These are phyloP conservation scores for Patella caerulea DNA, from an alignment of 2,888 invertebrate genomes.

Conservation along the genomic window DNA sequence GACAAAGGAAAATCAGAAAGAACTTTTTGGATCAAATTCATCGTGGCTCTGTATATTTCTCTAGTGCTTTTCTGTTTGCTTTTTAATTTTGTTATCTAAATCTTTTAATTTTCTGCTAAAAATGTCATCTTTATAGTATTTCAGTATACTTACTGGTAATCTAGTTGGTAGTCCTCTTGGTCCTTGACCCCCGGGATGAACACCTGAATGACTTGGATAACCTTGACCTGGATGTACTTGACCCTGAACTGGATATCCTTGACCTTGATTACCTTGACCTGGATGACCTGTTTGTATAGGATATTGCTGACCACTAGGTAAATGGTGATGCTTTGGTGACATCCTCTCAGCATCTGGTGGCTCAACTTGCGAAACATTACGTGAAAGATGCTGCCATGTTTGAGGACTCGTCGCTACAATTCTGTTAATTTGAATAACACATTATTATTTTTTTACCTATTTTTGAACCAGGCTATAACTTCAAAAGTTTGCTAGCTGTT, in stretches of 20 bases:
- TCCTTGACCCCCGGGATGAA: not conserved
- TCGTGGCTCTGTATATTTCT: too few species aligned
- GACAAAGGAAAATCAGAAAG: too few species aligned
- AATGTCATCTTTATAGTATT: too few species aligned
- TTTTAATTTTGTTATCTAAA: too few species aligned
- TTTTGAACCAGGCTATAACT: too few species aligned
- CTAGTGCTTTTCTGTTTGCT: too few species aligned
- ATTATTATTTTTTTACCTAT: too few species aligned
- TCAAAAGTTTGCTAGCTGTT: too few species aligned
- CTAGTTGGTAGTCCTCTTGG: not conserved
- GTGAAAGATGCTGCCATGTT: constrained; percentile 26
- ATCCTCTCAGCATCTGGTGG: constrained; percentile 7
- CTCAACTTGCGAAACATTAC: constrained; percentile 3
- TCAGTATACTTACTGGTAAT: not conserved
- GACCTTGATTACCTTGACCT: not conserved
- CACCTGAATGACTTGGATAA: not conserved
- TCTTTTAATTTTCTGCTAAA: too few species aligned
- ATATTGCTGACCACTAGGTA: constrained; percentile 5
- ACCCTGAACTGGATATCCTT: not conserved
- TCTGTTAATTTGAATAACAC: constrained; percentile 17
- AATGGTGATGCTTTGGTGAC: constrained; percentile 7
- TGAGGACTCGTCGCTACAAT: constrained; percentile 30
- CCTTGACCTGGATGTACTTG: not conserved
- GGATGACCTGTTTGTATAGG: not conserved
- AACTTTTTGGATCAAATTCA: too few species aligned